Percentiles rank a stretch among this genome's conserved stretches.
phyloP scores from a whole-genome alignment of 2,888 invertebrate species.

The Lamellibrachia columna region DNA sequence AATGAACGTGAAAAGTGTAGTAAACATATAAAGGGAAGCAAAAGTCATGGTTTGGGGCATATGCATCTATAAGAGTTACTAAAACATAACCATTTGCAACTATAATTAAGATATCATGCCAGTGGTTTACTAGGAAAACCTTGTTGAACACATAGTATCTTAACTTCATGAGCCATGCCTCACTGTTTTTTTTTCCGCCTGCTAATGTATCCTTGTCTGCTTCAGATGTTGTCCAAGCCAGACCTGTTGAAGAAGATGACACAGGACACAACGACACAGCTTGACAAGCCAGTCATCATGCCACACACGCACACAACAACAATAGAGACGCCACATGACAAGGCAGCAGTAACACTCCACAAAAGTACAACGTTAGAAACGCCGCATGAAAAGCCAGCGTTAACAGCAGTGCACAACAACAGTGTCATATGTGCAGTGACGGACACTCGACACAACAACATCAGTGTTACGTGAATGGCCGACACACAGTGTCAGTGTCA shows the following conservation, averaged over 20 bases:
- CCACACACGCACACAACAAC: not conserved
- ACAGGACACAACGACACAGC: not conserved
- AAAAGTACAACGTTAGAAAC: not conserved
- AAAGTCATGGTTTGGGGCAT: no score
- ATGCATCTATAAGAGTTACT: no score
- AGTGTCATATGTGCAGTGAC: not conserved
- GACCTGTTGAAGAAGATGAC: not conserved
- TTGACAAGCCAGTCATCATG: not conserved
- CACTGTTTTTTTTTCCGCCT: not conserved
- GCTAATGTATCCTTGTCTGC: not conserved
- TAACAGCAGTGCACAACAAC: not conserved
- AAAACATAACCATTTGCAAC: no score
- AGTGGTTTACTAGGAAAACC: no score
- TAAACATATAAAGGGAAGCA: no score
- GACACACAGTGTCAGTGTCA: not conserved
- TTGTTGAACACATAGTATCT: no score
- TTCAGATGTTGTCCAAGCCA: not conserved
- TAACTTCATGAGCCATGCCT: no score
- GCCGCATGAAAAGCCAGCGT: not conserved
- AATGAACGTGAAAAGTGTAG: no score
- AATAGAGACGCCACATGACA: not conserved
- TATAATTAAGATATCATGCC: no score
- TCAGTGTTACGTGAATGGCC: not conserved
- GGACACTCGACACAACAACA: conserved; percentile 4
- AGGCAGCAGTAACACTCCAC: not conserved